phyloP scores from a whole-genome alignment of 2,113 vertebrate genomes.

The Onychostruthus taczanowskii region DNA sequence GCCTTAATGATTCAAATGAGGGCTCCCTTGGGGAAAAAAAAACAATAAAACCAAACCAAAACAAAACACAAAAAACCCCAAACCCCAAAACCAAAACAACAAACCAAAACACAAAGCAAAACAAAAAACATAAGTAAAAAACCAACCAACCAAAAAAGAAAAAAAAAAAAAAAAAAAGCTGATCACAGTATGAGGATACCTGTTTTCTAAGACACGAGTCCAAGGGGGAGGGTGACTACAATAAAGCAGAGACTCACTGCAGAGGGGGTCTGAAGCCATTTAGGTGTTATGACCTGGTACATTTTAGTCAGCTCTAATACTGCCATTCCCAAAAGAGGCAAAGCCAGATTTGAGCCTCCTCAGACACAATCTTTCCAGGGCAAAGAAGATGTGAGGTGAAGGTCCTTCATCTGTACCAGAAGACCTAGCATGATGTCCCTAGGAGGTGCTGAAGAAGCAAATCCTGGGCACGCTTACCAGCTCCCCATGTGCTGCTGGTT shows the following conservation, averaged over 20 bases:
- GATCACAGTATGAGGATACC: not conserved
- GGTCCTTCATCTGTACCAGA: not conserved
- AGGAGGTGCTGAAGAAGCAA: not conserved
- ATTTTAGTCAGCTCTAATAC: not conserved
- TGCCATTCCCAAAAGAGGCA: not conserved
- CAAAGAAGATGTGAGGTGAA: not conserved
- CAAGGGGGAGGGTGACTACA: not conserved
- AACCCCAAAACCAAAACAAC: not conserved
- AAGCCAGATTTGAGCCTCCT: not conserved
- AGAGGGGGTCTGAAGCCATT: not conserved
- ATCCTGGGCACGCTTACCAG: fast-evolving
- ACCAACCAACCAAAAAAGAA: not conserved
- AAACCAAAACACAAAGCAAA: not conserved
- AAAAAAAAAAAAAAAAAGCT: not conserved
- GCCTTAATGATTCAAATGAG: not conserved
- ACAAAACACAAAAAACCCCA: not conserved
- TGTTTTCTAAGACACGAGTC: not conserved
- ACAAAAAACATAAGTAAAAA: not conserved
- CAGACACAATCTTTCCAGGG: not conserved
- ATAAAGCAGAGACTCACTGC: not conserved
- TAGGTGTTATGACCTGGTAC: not conserved
- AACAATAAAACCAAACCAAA: not conserved
- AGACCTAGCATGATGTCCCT: not conserved
- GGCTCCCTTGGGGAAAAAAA: not conserved
- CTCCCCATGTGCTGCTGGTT: not conserved